A percentile compares a stretch with the other conserved stretches of the same genome.
phyloP scores from a whole-genome alignment of 2,113 vertebrate genomes.

The Ctenodactylus gundi region DNA sequence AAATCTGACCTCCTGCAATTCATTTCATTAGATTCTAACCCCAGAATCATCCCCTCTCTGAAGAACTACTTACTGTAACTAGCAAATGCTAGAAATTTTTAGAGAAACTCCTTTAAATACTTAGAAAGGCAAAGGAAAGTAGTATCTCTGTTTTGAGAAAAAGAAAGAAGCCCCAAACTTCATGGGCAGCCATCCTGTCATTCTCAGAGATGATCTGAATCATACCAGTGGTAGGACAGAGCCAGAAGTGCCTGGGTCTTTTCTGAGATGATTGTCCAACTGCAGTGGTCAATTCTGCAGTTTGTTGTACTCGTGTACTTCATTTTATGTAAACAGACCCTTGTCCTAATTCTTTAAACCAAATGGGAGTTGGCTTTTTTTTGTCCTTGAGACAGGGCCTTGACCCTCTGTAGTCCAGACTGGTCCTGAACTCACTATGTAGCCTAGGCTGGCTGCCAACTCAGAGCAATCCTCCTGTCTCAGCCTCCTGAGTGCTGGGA shows the following conservation, averaged over 20 bases:
- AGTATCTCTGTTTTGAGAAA: background rate
- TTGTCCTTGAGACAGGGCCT: no score
- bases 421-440: no score
- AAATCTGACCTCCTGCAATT: background rate
- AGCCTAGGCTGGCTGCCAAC: no score
- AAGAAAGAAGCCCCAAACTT: background rate
- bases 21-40: background rate
- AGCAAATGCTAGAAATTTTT: conserved; percentile 8
- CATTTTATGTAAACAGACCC: background rate
- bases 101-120: background rate
- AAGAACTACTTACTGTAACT: no score
- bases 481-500: no score
- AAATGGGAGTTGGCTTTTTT: no score
- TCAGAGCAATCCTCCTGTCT: no score
- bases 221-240: background rate
- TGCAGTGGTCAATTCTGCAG: background rate
- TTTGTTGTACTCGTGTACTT: background rate
- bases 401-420: no score
- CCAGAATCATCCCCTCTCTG: background rate
- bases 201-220: background rate
- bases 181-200: background rate
- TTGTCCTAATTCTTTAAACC: background rate
- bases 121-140: background rate
- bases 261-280: background rate
- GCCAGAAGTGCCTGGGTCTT: background rate